Conservation (phyloP, 2,797 vertebrate genomes). For the Sebastes dallii region DNA sequence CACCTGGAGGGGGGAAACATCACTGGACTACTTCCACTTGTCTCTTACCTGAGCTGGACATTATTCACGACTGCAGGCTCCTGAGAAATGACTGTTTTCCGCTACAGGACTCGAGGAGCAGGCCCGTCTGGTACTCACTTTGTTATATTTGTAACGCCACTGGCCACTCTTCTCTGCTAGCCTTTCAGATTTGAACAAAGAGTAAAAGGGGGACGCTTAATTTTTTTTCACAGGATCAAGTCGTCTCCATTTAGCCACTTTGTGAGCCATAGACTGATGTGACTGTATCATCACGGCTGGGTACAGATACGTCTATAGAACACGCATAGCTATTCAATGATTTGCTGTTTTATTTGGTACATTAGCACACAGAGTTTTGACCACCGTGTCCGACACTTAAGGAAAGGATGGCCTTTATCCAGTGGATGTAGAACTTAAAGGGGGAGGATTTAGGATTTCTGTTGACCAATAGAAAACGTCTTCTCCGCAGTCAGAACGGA, state of each 20-base stretch:
- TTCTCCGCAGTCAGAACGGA: constrained; percentile 51
- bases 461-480: constrained; percentile 60
- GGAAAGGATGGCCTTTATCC: constrained; percentile 51
- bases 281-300: constrained; percentile 49
- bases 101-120: constrained; percentile 38
- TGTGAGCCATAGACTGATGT: constrained; percentile 69
- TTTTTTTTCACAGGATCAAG: constrained; percentile 40
- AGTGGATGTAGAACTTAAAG: constrained; percentile 25
- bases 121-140: constrained; percentile 56
- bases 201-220: constrained; percentile 21
- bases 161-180: constrained; percentile 53
- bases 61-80: constrained; percentile 53
- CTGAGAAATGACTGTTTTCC: constrained; percentile 21
- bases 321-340: constrained; percentile 41
- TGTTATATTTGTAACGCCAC: constrained; percentile 61
- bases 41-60: constrained; percentile 58
- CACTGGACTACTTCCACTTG: constrained; percentile 47
- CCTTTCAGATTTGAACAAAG: constrained; percentile 64
- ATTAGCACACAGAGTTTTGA: constrained; percentile 60
- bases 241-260: constrained; percentile 48
- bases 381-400: constrained; percentile 32
- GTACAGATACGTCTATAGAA: constrained; percentile 59
- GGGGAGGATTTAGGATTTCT: constrained; percentile 34
- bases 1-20: constrained; percentile 3
- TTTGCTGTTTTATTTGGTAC: constrained; percentile 67